Base-by-base conservation (phyloP, 2,797 vertebrate genomes). In the Onychomys torridus region DNA sequence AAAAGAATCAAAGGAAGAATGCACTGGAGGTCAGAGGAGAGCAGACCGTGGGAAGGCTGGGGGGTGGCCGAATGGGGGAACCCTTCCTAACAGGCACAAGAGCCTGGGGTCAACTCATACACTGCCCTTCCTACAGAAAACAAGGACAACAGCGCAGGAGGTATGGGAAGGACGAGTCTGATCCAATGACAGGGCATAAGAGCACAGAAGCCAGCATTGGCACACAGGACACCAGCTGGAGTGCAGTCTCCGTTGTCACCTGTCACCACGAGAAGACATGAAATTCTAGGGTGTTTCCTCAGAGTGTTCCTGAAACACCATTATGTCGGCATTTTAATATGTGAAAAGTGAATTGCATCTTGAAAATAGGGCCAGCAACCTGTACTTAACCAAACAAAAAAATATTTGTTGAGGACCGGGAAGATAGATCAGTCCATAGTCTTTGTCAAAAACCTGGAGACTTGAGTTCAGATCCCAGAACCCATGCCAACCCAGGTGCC, bases 261-360 rank as follows among this genome's bases (percentile, higher is more conserved):
- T 13, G 25, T 12, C 0, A 85, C 17, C 40, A 52, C 1, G 76
- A 29, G 29, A 61, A 79, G 32, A 73, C 57, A 43, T 13, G 21
- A 75, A 67, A 89, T n/a, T 37, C 40, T 46, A 43, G 12, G 55
- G 75, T n/a, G 76, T 85, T 59, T 79, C 71, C 93, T 83, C 43
- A 85, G 6, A 10, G 52, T n/a, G 65, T 6, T 67, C 32, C 83
- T 67, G 43, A 82, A 52, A 94, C 29, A 76, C 10, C 59, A 90
- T 67, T 71, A 46, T 46, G 90, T 82, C 93, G 76, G 75, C 59
- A 86, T 83, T 52, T 91, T 69, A 95, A 83, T 63, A 25, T 46
- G 21, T 93, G 40, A 91, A 73, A 96, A 29, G 89, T 29, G 65
- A 96, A 34, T 73, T 94, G 93, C n/a, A 83, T 40, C 52, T 71